Evolutionary conservation across 2,888 invertebrate genomes (phyloP), one percentile per base, ranked within the genome.

Genomic region (Parasteatoda lunata): DNA sequence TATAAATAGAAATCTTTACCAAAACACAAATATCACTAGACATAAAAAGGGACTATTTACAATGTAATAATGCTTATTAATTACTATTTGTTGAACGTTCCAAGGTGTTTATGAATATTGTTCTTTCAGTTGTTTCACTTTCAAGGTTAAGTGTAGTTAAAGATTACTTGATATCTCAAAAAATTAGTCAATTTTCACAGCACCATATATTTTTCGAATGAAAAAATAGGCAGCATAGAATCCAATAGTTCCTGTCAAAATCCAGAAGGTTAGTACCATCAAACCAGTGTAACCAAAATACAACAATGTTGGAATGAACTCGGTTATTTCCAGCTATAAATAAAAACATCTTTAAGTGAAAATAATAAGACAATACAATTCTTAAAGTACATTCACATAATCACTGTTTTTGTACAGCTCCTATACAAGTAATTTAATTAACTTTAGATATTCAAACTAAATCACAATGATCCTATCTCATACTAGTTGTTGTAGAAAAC

Each of bases 201-300:
- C 98, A 93, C 98, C 97, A 94, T 99, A 99, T 91, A 99, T 99
- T 93, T 98, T 98, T 91, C 97, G 94, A 76, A 99, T 97, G 92
- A 99, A 99, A 97, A 97, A 98, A 94, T 98, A 99, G 93, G 98
- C 98, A 76, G 99, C 97, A 92, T 98, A 97, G 94, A 99, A 99
- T 68, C 99, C 99, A 91, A 99, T 98, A 66, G 98, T 94, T 89
- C 95, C 99, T 88, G 99, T 99, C 80, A 99, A 94, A 76, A 99
- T 94, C 94, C 99, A 99, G 94, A 99, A 99, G 77, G 98, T 93
- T 93, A 98, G 98, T 89, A 99, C 98, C 96, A 99, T 98, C 90
- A 99, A 98, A 90, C 96, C 92, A 4, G 99, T 99, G 93, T 99
- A 99, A 79, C 99, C 98, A 92, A 99, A 99, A 93, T 99, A 99